Base-by-base conservation (phyloP, 2,888 invertebrate genomes). In the Pyralis farinalis region DNA sequence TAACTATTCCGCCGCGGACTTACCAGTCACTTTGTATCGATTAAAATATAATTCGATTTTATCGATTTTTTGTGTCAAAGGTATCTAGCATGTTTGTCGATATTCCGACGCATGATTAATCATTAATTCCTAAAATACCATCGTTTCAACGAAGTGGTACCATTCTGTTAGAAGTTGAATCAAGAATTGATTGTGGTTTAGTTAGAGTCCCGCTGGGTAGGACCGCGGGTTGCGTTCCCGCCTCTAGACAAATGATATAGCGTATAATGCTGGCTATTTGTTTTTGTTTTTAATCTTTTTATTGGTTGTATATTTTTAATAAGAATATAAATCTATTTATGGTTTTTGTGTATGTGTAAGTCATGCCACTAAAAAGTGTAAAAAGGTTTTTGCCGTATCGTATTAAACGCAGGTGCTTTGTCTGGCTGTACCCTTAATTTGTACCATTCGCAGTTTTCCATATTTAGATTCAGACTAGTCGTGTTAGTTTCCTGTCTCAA, bases 81-180 rank as follows among this genome's bases (percentile, higher is more conserved):
- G 2, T 12, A 25, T 10, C n/a, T 25, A 34, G 22, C 25, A 4
- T 9, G n/a, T 25, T 25, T 36, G 30, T 16, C 4, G 22, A 34
- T 34, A 29, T 9, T 25, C 16, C 30, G 21, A 29, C 8, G 16
- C 29, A 37, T 25, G 25, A 37, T 37, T 37, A 37, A 37, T 37
- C 36, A 37, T 37, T 7, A 12, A 35, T 35, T 20, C 21, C 21
- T 29, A 5, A 37, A 37, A 29, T 37, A 37, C 16, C 16, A 20
- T 7, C 12, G n/a, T 29, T 36, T n/a, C 29, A 36, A 36, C 35
- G 36, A 29, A 36, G 28, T 6, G 29, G 36, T 36, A 25, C 3
- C 25, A 29, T 28, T 36, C 29, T 36, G 28, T 36, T 16, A 37
- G 36, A 37, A 3, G 25, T 2, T n/a, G 25, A 7, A 11, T 11